Evolutionary conservation across 2,888 invertebrate genomes (phyloP).

Genomic region (Sphaerophoria rueppellii): DNA sequence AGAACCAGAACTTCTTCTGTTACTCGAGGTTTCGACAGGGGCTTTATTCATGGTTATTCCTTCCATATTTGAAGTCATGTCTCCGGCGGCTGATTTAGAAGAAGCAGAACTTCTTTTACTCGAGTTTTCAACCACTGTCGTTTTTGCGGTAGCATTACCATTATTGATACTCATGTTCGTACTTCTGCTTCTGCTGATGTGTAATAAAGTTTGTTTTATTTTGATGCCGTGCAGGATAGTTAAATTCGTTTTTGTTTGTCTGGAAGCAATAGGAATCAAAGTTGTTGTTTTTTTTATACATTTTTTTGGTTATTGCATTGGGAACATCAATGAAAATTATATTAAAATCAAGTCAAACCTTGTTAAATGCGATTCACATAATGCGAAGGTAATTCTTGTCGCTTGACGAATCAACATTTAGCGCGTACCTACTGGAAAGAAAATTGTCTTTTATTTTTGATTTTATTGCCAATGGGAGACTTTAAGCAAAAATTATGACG

Average conservation of each 20-base stretch:
- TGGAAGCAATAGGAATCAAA: not conserved
- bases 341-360: conserved; percentile 34
- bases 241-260: conserved; percentile 42
- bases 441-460: not conserved
- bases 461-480: not conserved
- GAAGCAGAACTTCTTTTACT: too few relatives aligned
- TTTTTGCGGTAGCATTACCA: too few relatives aligned
- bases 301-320: not conserved
- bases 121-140: too few relatives aligned
- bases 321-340: not conserved
- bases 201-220: conserved; percentile 57
- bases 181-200: conserved; percentile 49
- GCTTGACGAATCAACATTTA: conserved; percentile 70
- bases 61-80: too few relatives aligned
- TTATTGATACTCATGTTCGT: not conserved
- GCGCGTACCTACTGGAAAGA: conserved; percentile 24
- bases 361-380: conserved; percentile 67
- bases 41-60: too few relatives aligned
- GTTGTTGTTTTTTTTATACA: not conserved
- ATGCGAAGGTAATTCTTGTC: conserved; percentile 56
- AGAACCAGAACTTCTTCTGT: too few relatives aligned
- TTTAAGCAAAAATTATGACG: not conserved
- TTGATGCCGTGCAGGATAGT: conserved; percentile 38
- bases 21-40: too few relatives aligned
- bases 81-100: too few relatives aligned